Evolutionary conservation across 2,113 vertebrate species (phyloP).

Genomic region (Lutjanus erythropterus): DNA sequence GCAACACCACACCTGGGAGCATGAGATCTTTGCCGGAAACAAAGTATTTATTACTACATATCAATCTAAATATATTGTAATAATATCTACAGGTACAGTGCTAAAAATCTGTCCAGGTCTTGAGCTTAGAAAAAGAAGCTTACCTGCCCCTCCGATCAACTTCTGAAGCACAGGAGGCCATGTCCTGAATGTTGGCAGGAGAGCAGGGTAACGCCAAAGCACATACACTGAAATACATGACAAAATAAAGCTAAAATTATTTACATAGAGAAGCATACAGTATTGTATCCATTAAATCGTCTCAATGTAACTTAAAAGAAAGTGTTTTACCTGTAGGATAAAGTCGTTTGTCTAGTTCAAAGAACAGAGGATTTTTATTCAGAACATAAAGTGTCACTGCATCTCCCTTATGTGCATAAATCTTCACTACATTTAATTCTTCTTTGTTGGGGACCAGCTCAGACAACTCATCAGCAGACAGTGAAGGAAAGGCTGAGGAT

Average conservation of each 20-base stretch:
- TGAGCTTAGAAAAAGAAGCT: conserved; percentile 18
- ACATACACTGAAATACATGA: conserved; percentile 88
- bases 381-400: conserved; percentile 89
- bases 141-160: conserved; percentile 94
- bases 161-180: conserved; percentile 95
- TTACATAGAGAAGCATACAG: background rate
- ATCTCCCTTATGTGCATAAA: conserved; percentile 92
- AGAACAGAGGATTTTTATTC: conserved; percentile 91
- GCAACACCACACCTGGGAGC: conserved; percentile 93
- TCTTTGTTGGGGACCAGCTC: conserved; percentile 94
- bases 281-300: background rate
- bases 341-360: conserved; percentile 91
- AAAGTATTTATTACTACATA: conserved; percentile 6
- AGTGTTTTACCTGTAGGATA: conserved; percentile 91
- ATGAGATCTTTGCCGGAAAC: conserved; percentile 90
- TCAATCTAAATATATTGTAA: background rate
- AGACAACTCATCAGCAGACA: conserved; percentile 86
- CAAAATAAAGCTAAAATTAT: background rate
- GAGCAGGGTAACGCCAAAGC: conserved; percentile 90
- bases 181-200: conserved; percentile 90
- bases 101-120: background rate
- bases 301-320: background rate
- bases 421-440: conserved; percentile 91
- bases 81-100: background rate
- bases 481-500: conserved; percentile 85